phyloP scores from a whole-genome alignment of 1,140 invertebrate species.

The Thaumetopoea pityocampa region DNA sequence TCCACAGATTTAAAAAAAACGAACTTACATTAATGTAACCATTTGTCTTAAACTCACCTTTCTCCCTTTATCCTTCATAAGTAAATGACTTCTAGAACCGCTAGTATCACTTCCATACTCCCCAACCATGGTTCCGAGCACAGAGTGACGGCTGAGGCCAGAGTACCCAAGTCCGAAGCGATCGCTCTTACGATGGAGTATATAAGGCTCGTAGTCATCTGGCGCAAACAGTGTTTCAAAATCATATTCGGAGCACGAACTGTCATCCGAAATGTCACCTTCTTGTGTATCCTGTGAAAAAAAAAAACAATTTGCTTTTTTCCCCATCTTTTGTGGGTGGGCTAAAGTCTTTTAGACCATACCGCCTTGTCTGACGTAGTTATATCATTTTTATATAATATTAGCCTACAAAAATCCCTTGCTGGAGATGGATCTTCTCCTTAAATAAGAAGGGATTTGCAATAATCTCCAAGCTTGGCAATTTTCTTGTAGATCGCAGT shows the following conservation, averaged over 20 bases:
- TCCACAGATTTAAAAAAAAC: background rate
- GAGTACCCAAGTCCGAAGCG: constrained; percentile 92
- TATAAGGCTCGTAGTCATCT: constrained; percentile 85
- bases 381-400: too few species aligned
- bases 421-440: too few species aligned
- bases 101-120: constrained; percentile 47
- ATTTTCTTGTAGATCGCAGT: too few species aligned
- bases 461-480: too few species aligned
- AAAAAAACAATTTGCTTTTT: constrained; percentile 16
- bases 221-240: constrained; percentile 87
- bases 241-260: constrained; percentile 79
- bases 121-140: constrained; percentile 55
- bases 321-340: too few species aligned
- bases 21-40: background rate
- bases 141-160: constrained; percentile 82
- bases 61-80: constrained; percentile 70
- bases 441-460: too few species aligned
- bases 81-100: constrained; percentile 48
- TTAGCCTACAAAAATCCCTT: too few species aligned
- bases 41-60: constrained; percentile 49
- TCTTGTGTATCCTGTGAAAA: constrained; percentile 30
- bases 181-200: constrained; percentile 86
- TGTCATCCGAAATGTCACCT: constrained; percentile 31
- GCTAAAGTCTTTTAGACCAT: too few species aligned
- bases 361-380: too few species aligned